Evolutionary conservation across 2,797 vertebrate species (phyloP).

Genomic region (Crenuchus spilurus): DNA sequence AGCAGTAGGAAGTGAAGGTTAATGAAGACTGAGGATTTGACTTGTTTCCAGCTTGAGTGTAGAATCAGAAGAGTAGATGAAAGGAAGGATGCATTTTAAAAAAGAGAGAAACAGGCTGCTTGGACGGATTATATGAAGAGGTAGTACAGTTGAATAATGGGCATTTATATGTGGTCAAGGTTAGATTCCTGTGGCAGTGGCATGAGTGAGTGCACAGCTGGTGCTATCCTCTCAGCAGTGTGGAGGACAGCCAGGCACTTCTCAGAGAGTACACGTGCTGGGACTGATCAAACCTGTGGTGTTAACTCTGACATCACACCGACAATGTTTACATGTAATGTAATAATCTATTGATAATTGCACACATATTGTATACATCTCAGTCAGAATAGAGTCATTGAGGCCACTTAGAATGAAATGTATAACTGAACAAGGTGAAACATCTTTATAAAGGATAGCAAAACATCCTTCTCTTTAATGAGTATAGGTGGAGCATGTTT

Average conservation of each 20-base stretch:
- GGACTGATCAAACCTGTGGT: background rate
- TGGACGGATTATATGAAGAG: conserved; percentile 14
- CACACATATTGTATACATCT: no score
- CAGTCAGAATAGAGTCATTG: no score
- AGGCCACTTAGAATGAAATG: no score
- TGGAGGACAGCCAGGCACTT: background rate
- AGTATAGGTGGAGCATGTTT: no score
- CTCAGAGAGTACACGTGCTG: background rate
- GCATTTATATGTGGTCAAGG: conserved; percentile 18
- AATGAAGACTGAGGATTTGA: conserved; percentile 4
- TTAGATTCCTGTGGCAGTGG: conserved; percentile 19
- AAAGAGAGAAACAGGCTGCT: background rate
- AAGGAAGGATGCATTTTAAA: background rate
- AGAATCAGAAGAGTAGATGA: background rate
- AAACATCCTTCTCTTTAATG: no score
- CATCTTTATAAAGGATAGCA: no score
- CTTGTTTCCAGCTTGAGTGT: background rate
- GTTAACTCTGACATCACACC: background rate
- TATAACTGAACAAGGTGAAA: no score
- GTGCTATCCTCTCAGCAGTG: conserved; percentile 22
- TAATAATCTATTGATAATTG: no score
- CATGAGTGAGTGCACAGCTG: conserved; percentile 24
- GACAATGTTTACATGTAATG: no score
- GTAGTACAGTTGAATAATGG: background rate
- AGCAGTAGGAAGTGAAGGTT: background rate